phyloP scores from a whole-genome alignment of 2,888 invertebrate genomes.

The Drosophila formosana region DNA sequence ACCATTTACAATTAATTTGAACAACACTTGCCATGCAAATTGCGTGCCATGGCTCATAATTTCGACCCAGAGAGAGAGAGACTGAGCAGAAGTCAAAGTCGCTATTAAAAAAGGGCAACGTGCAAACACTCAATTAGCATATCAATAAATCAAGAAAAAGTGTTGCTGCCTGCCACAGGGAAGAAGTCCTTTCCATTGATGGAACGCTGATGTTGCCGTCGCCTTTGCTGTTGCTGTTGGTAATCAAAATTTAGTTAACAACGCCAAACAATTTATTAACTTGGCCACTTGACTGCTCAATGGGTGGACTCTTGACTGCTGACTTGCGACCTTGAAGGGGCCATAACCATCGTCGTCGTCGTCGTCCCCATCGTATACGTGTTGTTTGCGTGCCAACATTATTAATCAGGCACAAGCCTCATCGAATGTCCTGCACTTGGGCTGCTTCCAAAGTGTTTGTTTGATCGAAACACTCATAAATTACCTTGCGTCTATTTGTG shows the following conservation, averaged over 20 bases:
- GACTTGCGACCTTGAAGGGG: slow-evolving; percentile 38
- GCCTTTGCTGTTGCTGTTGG: slow-evolving; percentile 24
- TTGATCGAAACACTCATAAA: slow-evolving; percentile 48
- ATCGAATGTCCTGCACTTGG: slow-evolving; percentile 47
- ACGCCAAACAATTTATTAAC: slow-evolving; percentile 78
- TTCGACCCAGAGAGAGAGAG: slow-evolving; percentile 40
- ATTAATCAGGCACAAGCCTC: slow-evolving; percentile 63
- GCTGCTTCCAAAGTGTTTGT: slow-evolving; percentile 39
- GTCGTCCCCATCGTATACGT: slow-evolving; percentile 55
- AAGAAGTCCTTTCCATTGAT: slow-evolving; percentile 4
- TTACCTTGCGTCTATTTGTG: slow-evolving; percentile 23
- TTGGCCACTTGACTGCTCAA: slow-evolving; percentile 46
- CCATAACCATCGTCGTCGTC: slow-evolving; percentile 40
- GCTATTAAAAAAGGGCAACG: slow-evolving; percentile 65
- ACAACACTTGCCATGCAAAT: slow-evolving; percentile 76
- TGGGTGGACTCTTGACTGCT: slow-evolving; percentile 29
- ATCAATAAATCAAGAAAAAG: slow-evolving; percentile 79
- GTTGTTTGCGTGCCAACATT: slow-evolving; percentile 68
- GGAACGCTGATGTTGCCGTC: slow-evolving; percentile 8
- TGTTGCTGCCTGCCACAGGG: slow-evolving; percentile 51
- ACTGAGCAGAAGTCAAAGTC: slow-evolving; percentile 35
- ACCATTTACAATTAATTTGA: slow-evolving; percentile 79
- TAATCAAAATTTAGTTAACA: slow-evolving; percentile 79
- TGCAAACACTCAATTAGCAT: slow-evolving; percentile 80
- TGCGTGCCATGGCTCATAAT: slow-evolving; percentile 79